These are phyloP conservation scores for Syrista parreyssii DNA, from an alignment of 2,888 invertebrate species.

Conservation along the genomic window DNA sequence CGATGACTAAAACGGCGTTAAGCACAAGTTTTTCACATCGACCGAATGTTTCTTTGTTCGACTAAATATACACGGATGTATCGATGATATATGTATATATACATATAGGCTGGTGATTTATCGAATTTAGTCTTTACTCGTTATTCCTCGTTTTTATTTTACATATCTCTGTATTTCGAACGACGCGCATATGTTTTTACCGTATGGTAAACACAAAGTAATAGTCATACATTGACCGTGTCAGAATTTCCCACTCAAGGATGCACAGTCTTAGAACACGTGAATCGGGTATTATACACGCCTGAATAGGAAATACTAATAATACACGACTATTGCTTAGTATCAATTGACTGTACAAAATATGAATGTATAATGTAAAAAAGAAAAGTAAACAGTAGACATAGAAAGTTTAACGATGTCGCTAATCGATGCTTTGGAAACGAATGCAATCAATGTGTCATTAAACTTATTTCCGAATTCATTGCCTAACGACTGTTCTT, in stretches of 20 bases:
- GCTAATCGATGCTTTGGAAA: not conserved
- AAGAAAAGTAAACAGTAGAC: too few species aligned
- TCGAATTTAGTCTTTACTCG: not conserved
- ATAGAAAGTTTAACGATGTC: not conserved
- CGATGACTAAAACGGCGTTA: not conserved
- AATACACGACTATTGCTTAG: too few species aligned
- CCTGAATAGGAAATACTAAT: too few species aligned
- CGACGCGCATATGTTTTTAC: not conserved
- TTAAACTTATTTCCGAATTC: not conserved
- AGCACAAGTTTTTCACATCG: not conserved
- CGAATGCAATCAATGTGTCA: not conserved
- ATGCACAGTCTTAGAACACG: too few species aligned
- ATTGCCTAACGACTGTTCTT: not conserved
- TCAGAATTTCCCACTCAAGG: too few species aligned
- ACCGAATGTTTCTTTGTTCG: not conserved
- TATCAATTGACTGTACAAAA: too few species aligned
- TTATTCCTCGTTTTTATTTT: not conserved
- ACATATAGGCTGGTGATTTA: not conserved
- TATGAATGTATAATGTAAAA: too few species aligned
- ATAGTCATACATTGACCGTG: not conserved
- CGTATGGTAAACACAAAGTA: not conserved
- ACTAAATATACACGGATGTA: not conserved
- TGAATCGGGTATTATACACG: too few species aligned
- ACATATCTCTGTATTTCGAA: not conserved
- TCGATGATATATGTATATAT: not conserved